Evolutionary conservation across 2,888 invertebrate genomes (phyloP).

Genomic region (Melipona bicolor): DNA sequence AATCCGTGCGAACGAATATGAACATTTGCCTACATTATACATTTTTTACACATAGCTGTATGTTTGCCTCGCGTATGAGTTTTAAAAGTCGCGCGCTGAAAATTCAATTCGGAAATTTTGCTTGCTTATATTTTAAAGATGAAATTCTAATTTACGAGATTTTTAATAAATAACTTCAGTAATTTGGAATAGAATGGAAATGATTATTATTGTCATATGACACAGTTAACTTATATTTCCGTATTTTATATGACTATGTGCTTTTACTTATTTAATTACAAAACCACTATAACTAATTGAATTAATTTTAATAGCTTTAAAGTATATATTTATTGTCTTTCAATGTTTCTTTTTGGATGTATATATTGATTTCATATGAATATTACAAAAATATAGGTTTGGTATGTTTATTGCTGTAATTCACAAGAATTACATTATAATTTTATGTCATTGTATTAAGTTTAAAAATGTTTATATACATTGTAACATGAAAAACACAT

Average conservation of each 20-base stretch:
- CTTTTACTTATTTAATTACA: constrained; percentile 4
- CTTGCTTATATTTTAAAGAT: not conserved
- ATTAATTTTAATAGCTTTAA: not conserved
- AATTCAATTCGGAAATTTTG: not conserved
- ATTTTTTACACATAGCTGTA: not conserved
- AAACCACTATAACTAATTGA: not conserved
- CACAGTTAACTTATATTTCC: not conserved
- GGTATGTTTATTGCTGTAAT: not conserved
- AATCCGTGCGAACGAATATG: not conserved
- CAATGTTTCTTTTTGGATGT: not conserved
- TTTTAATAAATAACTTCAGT: not conserved
- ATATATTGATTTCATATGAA: not conserved
- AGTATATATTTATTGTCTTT: not conserved
- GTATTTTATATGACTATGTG: not conserved
- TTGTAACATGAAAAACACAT: not conserved
- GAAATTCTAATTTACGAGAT: not conserved
- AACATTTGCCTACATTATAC: not conserved
- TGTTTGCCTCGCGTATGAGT: not conserved
- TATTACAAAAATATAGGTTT: not conserved
- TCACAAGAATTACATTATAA: not conserved
- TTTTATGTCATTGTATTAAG: not conserved
- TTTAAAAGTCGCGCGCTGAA: not conserved
- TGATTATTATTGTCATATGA: not conserved
- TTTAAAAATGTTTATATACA: not conserved
- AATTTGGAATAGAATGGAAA: not conserved